Base-by-base conservation (phyloP, 2,888 invertebrate genomes). In the Meandrusa payeni region DNA sequence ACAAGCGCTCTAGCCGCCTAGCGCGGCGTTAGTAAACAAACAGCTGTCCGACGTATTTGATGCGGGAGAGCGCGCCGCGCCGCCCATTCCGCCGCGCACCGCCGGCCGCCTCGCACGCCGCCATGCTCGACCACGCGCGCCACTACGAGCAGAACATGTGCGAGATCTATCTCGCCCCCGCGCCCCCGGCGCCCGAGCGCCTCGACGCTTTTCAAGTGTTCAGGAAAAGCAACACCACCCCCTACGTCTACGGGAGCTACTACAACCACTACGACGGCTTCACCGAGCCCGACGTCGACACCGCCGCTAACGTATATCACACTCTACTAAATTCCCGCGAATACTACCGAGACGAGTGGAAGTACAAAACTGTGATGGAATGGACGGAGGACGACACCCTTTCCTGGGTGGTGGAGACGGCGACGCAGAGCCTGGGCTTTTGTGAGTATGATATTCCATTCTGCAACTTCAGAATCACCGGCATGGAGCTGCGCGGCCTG, bases 351-450 rank as follows among this genome's bases (percentile, higher is more conserved):
- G 83, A 83, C 15, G 88, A 87, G 27, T 91, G 90, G 90, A 79
- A 78, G 46, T 76, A 74, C 57, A 91, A 90, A 57, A 74, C 79
- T 28, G 73, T 90, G 20, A 65, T 68, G 47, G 77, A 87, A 7
- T 91, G 91, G 91, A 87, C 67, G 50, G 85, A 87, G 42, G 86
- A 87, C 6, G 91, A 91, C 61, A 88, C 90, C 24, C 76, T 88
- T 41, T 81, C 88, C 47, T 91, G 91, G 91, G 61, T 89, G 42
- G 64, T 81, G 40, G 82, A 86, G 46, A 75, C 79, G 22, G 76
- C 77, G 23, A 69, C 75, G 3, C 69, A 73, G 47, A 56, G 64
- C 46, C 59, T 76, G 57, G 80, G 82, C 22, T 69, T 70, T 58
- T 71, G 71, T 54, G 82, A 85, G 52, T 76, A 71, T 43, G 80